Percentiles rank a stretch among this genome's conserved stretches.
These are phyloP conservation scores for Rhinatrema bivittatum DNA, from an alignment of 2,797 vertebrate genomes.

Conservation along the genomic window DNA sequence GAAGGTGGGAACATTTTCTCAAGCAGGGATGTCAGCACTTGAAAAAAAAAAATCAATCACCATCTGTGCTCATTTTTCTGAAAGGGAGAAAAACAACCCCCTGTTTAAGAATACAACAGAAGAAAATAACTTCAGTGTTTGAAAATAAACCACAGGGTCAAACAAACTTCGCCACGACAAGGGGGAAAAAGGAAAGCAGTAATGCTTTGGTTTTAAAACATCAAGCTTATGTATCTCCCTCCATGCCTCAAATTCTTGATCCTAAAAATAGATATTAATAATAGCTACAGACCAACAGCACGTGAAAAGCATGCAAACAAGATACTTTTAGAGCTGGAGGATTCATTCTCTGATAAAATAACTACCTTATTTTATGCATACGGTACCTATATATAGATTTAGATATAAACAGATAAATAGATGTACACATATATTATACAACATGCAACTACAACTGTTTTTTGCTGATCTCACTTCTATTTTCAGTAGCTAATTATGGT, in stretches of 20 bases:
- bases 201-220: conserved; percentile 47
- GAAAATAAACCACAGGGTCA: conserved; percentile 82
- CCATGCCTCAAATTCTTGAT: conserved; percentile 18
- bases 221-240: conserved; percentile 19
- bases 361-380: conserved; percentile 20
- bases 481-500: no score
- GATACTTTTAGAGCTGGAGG: no score
- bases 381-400: background rate
- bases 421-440: no score
- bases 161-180: conserved; percentile 81
- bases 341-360: no score
- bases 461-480: no score
- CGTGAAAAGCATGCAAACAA: conserved; percentile 43
- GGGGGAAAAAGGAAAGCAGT: conserved; percentile 65
- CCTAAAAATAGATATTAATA: conserved; percentile 52
- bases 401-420: background rate
- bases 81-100: conserved; percentile 63
- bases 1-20: conserved; percentile 87
- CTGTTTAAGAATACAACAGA: conserved; percentile 72
- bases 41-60: conserved; percentile 99
- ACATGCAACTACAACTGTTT: no score
- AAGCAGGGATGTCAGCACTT: conserved; percentile 97
- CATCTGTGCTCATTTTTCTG: conserved; percentile 96
- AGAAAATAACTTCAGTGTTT: conserved; percentile 67
- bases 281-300: conserved; percentile 29